phyloP scores from a whole-genome alignment of 2,113 vertebrate genomes.

The Hippocampus abdominalis region DNA sequence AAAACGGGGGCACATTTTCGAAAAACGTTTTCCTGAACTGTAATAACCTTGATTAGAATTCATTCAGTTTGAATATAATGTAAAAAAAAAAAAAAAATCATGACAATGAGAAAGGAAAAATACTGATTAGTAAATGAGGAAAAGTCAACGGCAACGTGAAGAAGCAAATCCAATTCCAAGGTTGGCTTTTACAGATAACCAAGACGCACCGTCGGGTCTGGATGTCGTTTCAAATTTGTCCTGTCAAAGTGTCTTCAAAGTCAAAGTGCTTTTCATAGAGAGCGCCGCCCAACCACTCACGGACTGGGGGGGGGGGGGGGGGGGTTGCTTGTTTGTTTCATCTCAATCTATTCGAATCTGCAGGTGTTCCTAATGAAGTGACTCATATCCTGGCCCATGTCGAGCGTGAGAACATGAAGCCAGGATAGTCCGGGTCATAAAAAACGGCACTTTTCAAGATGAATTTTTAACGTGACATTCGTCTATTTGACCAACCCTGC shows the following conservation, averaged over 20 bases:
- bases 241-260: background rate
- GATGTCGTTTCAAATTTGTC: constrained; percentile 4
- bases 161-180: constrained; percentile 52
- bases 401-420: background rate
- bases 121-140: constrained; percentile 58
- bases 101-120: constrained; percentile 13
- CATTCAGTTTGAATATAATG: too few species aligned
- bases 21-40: too few species aligned
- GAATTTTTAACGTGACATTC: constrained; percentile 9
- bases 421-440: background rate
- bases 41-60: too few species aligned
- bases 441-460: background rate
- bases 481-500: background rate
- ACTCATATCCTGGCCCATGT: background rate
- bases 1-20: too few species aligned
- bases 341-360: background rate
- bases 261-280: constrained; percentile 13
- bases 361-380: background rate
- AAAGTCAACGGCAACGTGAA: constrained; percentile 63
- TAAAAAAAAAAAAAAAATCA: background rate
- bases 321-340: constrained; percentile 7
- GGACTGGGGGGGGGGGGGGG: background rate
- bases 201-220: constrained; percentile 52
- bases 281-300: constrained; percentile 5
- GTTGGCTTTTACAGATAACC: constrained; percentile 67